Base-by-base conservation (phyloP, 2,797 vertebrate species). In the Sarcophilus harrisii region DNA sequence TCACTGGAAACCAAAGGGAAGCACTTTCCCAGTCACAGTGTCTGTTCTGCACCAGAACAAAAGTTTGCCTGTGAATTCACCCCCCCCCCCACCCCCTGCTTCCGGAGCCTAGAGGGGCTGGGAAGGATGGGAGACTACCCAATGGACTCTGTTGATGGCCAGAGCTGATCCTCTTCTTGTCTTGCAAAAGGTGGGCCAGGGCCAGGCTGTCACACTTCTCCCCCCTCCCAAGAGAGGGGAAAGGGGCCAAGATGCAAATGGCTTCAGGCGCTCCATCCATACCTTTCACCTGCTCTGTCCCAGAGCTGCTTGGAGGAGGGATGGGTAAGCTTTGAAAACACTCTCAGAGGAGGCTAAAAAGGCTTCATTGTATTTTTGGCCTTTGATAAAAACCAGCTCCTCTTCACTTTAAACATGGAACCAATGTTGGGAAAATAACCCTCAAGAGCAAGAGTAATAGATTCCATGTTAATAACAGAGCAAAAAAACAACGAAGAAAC, bases 1-100 rank as follows among this genome's bases (percentile, higher is more conserved):
- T 98, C 98, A 98, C 97, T 98, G 97, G 96, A 98, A 97, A 98
- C 97, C 94, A 97, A 98, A 97, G 97, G 98, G 98, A 98, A 98
- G 98, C 95, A 96, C 96, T 60, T 49, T 92, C 96, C 97, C 96
- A 95, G 97, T 98, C 97, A 90, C 94, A 57, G 49, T 94, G 97
- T 98, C 97, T 97, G 98, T 98, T 98, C 97, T 97, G 90, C 97
- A 96, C 95, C 89, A 97, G 96, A 97, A 97, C 95, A 97, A 97
- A 96, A 98, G 97, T 97, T 94, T 98, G 96, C 97, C 97, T 97
- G 95, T 95, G 92, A 97, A 95, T 91, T 38, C 59, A 45, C 95
- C 95, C 95, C 95, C 96, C 95, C 95, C 95, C 95, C 96, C 27
- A 5, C 93, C 92, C 96, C 13, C 14, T 94, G 59, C 96, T 93